Conservation (phyloP, 2,888 invertebrate species). For the Bugulina stolonifera region DNA sequence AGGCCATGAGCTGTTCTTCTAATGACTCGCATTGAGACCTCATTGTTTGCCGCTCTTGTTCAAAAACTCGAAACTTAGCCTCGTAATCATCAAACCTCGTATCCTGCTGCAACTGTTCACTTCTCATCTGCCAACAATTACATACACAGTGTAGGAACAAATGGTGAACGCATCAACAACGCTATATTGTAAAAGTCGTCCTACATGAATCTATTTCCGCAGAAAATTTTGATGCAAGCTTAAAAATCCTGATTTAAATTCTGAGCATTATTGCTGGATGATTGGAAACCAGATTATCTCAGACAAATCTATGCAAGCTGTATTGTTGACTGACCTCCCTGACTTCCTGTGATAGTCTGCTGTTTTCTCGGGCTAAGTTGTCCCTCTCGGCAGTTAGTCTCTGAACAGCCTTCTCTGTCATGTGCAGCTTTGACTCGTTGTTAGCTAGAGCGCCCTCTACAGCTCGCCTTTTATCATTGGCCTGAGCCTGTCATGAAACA, state of each 20-base stretch:
- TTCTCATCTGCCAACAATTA: not conserved
- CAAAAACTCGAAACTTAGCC: not conserved
- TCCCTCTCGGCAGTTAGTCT: not conserved
- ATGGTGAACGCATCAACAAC: too few relatives aligned
- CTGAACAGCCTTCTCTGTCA: not conserved
- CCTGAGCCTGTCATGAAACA: not conserved
- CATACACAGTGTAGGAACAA: too few relatives aligned
- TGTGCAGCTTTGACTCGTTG: not conserved
- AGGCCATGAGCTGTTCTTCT: not conserved
- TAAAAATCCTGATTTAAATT: too few relatives aligned
- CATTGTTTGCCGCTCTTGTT: not conserved
- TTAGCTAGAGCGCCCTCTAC: not conserved
- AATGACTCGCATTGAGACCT: constrained; percentile 3
- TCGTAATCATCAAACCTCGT: not conserved
- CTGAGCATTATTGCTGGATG: too few relatives aligned
- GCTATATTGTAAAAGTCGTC: too few relatives aligned
- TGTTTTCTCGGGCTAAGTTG: not conserved
- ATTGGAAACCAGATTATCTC: too few relatives aligned
- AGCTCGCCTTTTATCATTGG: not conserved
- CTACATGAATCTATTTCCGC: too few relatives aligned
- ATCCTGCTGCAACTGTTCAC: not conserved
- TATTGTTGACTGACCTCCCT: not conserved
- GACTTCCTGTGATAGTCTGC: not conserved
- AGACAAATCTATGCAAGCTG: too few relatives aligned
- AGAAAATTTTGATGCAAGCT: too few relatives aligned